phyloP scores from a whole-genome alignment of 2,888 invertebrate genomes.

The Rhimphoctona megacephalus region DNA sequence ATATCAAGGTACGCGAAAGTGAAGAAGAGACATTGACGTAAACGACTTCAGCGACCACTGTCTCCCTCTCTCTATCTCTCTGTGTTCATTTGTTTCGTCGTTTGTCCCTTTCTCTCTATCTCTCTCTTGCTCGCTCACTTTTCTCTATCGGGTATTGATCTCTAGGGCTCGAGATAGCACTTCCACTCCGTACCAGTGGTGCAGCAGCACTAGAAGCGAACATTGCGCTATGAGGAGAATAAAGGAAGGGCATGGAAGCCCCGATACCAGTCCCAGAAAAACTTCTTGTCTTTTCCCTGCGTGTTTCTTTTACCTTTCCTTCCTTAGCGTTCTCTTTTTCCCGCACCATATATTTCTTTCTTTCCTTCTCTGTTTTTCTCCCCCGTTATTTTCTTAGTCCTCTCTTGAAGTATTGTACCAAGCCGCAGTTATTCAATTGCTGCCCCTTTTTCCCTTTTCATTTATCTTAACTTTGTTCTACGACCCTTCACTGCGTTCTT shows the following conservation, averaged over 20 bases:
- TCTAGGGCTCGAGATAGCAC: constrained; percentile 52
- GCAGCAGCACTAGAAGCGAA: constrained; percentile 39
- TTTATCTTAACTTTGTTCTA: constrained; percentile 18
- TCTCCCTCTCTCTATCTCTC: constrained; percentile 21
- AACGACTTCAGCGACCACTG: constrained; percentile 51
- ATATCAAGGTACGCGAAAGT: constrained; percentile 22
- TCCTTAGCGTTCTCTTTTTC: constrained; percentile 4
- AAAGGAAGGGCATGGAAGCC: constrained; percentile 46
- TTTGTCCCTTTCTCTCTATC: constrained; percentile 8
- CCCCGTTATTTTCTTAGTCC: constrained; percentile 20
- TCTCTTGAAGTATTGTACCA: constrained; percentile 23
- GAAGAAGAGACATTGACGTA: constrained; percentile 46
- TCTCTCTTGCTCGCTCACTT: constrained; percentile 47
- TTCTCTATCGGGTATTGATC: constrained; percentile 67
- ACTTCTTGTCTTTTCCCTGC: constrained; percentile 51
- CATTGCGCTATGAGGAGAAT: constrained; percentile 57
- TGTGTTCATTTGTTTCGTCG: neutral
- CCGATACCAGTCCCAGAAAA: constrained; percentile 51
- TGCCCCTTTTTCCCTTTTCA: constrained; percentile 29
- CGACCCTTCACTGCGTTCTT: constrained; percentile 7
- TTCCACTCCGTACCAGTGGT: constrained; percentile 43
- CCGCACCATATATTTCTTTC: neutral
- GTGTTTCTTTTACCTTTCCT: constrained; percentile 16
- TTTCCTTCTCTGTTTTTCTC: neutral
- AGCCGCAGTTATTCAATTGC: constrained; percentile 34